These are phyloP conservation scores for Sweltsa coloradensis DNA, from an alignment of 1,140 invertebrate genomes.

Conservation along the genomic window DNA sequence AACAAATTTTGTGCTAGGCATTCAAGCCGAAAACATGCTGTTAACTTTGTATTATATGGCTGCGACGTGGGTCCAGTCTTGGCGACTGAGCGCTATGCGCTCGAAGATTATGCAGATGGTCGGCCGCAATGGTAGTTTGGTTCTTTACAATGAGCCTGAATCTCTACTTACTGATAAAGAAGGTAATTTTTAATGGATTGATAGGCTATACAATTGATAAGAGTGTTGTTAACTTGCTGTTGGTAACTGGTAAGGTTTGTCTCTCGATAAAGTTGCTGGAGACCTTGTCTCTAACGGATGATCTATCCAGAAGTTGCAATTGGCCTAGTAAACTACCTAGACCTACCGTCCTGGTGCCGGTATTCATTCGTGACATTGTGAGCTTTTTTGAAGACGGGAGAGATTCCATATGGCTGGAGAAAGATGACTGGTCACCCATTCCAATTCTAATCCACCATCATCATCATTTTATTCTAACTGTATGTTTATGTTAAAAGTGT, in stretches of 20 bases:
- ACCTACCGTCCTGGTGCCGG: too few relatives aligned
- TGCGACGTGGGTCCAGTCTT: constrained; percentile 51
- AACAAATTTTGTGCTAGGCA: neutral
- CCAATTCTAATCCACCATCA: too few relatives aligned
- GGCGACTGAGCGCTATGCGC: constrained; percentile 42
- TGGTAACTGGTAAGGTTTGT: constrained; percentile 17
- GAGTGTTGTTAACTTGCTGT: constrained; percentile 22
- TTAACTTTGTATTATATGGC: constrained; percentile 54
- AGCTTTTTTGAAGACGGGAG: too few relatives aligned
- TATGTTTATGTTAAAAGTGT: too few relatives aligned
- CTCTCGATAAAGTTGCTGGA: constrained; percentile 28
- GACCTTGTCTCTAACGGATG: too few relatives aligned
- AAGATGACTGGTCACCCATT: too few relatives aligned
- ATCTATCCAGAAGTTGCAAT: too few relatives aligned
- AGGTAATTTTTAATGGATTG: constrained; percentile 8
- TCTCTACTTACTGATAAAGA: constrained; percentile 9
- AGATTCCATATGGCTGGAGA: too few relatives aligned
- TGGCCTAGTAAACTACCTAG: too few relatives aligned
- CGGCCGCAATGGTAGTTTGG: constrained; percentile 19
- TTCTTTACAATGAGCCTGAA: constrained; percentile 23
- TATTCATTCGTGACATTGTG: too few relatives aligned
- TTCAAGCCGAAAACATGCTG: constrained; percentile 29
- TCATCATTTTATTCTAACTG: too few relatives aligned
- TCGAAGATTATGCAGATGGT: constrained; percentile 18
- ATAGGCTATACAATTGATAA: constrained; percentile 8